A percentile compares a stretch with the other conserved stretches of the same genome.
These are phyloP conservation scores for Lasioglossum figueresi DNA, from an alignment of 2,888 invertebrate species.

Conservation along the genomic window DNA sequence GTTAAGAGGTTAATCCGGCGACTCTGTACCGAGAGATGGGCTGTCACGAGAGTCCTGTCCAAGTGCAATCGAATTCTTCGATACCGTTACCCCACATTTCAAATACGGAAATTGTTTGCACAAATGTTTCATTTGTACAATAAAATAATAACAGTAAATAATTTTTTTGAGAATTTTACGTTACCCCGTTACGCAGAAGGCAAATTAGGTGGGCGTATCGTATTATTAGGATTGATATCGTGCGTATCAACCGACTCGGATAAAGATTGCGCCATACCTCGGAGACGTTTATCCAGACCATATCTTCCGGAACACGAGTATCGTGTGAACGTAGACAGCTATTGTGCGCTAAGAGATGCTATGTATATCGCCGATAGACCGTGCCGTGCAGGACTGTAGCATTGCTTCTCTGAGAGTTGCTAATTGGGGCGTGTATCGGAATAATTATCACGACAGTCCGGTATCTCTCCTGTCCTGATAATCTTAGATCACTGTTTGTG, in stretches of 20 bases:
- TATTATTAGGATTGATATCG: background rate
- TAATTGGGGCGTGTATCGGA: background rate
- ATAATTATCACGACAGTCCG: background rate
- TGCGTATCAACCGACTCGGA: background rate
- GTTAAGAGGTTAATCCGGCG: too few relatives aligned
- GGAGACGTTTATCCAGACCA: background rate
- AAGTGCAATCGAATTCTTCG: too few relatives aligned
- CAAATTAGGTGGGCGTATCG: background rate
- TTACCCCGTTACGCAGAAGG: too few relatives aligned
- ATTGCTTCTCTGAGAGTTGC: background rate
- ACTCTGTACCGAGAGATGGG: too few relatives aligned
- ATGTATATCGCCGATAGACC: background rate
- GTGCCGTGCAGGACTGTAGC: background rate
- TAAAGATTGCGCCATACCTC: background rate
- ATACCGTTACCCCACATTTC: too few relatives aligned
- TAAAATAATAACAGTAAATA: background rate
- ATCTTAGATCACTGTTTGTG: background rate
- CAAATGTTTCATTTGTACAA: too few relatives aligned
- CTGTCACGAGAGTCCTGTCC: too few relatives aligned
- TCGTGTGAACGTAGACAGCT: background rate
- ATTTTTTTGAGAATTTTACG: background rate
- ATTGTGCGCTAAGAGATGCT: background rate
- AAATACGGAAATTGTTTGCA: too few relatives aligned
- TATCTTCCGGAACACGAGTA: background rate
- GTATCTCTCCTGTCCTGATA: background rate